phyloP scores from a whole-genome alignment of 1,140 invertebrate species.

The Cyphomyrmex costatus region DNA sequence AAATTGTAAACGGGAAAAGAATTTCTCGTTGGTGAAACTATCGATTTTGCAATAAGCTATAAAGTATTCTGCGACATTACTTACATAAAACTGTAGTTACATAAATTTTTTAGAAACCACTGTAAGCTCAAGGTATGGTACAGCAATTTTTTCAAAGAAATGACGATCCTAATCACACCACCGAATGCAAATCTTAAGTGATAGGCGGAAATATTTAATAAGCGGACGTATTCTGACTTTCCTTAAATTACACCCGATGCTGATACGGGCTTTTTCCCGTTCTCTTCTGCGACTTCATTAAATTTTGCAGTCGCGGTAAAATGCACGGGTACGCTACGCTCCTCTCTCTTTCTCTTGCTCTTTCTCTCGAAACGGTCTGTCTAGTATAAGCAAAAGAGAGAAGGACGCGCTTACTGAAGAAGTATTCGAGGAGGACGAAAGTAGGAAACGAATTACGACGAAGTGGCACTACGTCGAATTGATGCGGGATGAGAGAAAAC shows the following conservation, averaged over 20 bases:
- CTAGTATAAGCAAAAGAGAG: neutral
- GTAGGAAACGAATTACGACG: conserved; percentile 49
- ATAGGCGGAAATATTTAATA: conserved; percentile 62
- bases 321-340: conserved; percentile 41
- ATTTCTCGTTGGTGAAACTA: conserved; percentile 13
- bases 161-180: neutral
- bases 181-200: neutral
- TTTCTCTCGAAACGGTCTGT: neutral
- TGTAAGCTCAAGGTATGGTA: neutral
- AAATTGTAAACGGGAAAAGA: conserved; percentile 30
- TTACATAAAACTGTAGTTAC: neutral
- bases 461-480: conserved; percentile 59
- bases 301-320: conserved; percentile 62
- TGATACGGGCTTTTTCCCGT: conserved; percentile 59
- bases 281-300: conserved; percentile 65
- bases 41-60: conserved; percentile 44
- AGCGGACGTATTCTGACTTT: conserved; percentile 33
- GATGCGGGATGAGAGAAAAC: conserved; percentile 67
- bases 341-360: conserved; percentile 6
- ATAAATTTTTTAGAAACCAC: conserved; percentile 22
- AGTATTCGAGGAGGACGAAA: conserved; percentile 30
- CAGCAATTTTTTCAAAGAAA: conserved; percentile 1
- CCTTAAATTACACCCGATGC: conserved; percentile 58
- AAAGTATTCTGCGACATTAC: conserved; percentile 19
- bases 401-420: conserved; percentile 28